Evolutionary conservation across 2,113 vertebrate species (phyloP), one percentile per base, ranked within the genome.

Genomic region (Paratilapia polleni): DNA sequence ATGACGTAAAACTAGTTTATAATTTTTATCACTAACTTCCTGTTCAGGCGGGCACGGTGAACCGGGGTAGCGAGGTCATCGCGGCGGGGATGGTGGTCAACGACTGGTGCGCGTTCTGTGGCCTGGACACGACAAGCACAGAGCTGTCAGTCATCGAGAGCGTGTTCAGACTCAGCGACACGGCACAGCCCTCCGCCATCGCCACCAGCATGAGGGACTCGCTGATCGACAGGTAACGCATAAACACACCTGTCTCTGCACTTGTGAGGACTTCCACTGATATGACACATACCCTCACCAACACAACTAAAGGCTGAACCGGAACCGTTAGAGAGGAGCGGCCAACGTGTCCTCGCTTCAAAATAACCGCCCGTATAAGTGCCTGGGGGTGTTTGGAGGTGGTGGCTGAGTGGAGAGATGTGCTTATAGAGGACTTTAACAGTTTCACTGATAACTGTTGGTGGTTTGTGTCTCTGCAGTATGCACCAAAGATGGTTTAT

Each of bases 91-190:
- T 99, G 98, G 98, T 99, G 80, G 98, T 98, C 8, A 99, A 99
- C 0, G 98, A 99, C 93, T 99, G 98, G 98, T 98, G 97, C 57
- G 98, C 98, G 28, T 99, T 99, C 95, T 99, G 98, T 8, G 98
- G 98, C 2, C 95, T 99, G 93, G 98, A 99, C 91, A 99, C 98
- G 4, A 99, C 98, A 26, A 99, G 98, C 93, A 98, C 98, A 0
- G 98, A 99, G 93, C 96, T 99, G 84, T 99, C 98, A 0, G 98
- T 99, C 90, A 98, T 99, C 7, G 98, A 99, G 95, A 99, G 97
- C 24, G 97, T 99, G 77, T 99, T 99, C 94, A 95, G 88, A 60
- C 95, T 99, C 56, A 97, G 97, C 0, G 98, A 98, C 73, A 0
- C 85, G 11, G 96, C 97, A 3, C 97, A 97, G 93, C 98, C 97